A percentile compares a stretch with the other conserved stretches of the same genome.
These are phyloP conservation scores for Thamnophis sirtalis DNA, from an alignment of 2,113 vertebrate species.

Conservation along the genomic window DNA sequence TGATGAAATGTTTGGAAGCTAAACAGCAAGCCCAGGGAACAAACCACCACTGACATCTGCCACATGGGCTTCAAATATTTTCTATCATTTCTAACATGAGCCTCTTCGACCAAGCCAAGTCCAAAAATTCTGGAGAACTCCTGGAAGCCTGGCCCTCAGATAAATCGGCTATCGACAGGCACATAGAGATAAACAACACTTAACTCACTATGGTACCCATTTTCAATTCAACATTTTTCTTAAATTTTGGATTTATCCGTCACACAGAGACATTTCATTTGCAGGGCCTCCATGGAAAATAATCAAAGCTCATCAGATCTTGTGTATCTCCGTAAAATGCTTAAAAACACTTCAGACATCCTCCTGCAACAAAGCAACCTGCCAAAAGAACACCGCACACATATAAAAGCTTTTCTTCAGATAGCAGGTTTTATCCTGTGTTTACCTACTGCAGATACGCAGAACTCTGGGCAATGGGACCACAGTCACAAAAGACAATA, in stretches of 20 bases:
- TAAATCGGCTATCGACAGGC: no score
- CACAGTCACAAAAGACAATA: background rate
- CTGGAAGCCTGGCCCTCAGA: no score
- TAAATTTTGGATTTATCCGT: background rate
- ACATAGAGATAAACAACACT: no score
- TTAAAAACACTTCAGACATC: background rate
- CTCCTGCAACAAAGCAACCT: background rate
- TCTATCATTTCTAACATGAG: no score
- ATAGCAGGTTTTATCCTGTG: background rate
- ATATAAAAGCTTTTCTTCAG: background rate
- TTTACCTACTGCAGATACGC: background rate
- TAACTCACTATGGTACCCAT: background rate
- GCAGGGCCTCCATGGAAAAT: background rate
- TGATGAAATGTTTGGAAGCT: no score
- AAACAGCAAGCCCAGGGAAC: no score
- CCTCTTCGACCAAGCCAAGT: no score
- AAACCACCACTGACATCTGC: no score
- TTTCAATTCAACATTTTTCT: background rate
- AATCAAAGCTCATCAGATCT: background rate
- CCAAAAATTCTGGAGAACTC: no score
- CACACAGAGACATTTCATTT: background rate
- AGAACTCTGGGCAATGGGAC: background rate
- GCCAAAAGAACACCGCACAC: background rate
- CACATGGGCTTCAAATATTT: no score
- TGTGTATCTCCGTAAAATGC: background rate